Conservation (phyloP, 2,888 invertebrate species). For the Tenthredo mesomela region DNA sequence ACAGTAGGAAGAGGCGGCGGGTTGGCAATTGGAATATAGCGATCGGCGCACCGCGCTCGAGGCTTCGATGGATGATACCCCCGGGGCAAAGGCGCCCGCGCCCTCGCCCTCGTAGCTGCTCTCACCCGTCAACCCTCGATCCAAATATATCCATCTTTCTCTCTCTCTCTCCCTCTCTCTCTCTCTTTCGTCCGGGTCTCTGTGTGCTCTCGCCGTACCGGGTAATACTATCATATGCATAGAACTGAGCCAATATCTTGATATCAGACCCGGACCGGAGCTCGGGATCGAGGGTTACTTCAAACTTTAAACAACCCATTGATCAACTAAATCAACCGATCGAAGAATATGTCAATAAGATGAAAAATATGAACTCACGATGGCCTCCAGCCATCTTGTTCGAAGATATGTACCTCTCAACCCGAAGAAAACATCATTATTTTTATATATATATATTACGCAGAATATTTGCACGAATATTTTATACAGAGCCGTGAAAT, state of each 20-base stretch:
- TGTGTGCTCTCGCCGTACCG: conserved; percentile 9
- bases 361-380: not conserved
- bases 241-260: conserved; percentile 44
- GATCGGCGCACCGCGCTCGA: conserved; percentile 57
- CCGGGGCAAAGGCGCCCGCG: conserved; percentile 69
- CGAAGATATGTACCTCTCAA: not conserved
- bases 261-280: conserved; percentile 15
- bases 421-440: not conserved
- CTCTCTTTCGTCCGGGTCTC: conserved; percentile 33
- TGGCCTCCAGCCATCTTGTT: conserved; percentile 10
- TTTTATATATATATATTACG: not conserved
- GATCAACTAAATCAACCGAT: conserved; percentile 27
- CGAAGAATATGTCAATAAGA: conserved; percentile 20
- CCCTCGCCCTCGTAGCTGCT: conserved; percentile 59
- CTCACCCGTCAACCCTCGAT: conserved; percentile 49
- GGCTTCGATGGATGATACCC: conserved; percentile 74
- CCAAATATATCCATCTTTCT: conserved; percentile 44
- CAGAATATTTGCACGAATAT: conserved; percentile 1
- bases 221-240: conserved; percentile 43
- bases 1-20: conserved; percentile 64
- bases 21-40: conserved; percentile 73
- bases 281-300: conserved; percentile 35
- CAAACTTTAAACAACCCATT: conserved; percentile 50
- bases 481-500: not conserved
- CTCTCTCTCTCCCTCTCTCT: conserved; percentile 37